phyloP scores from a whole-genome alignment of 1,140 invertebrate genomes.

The Sitobion miscanthi region DNA sequence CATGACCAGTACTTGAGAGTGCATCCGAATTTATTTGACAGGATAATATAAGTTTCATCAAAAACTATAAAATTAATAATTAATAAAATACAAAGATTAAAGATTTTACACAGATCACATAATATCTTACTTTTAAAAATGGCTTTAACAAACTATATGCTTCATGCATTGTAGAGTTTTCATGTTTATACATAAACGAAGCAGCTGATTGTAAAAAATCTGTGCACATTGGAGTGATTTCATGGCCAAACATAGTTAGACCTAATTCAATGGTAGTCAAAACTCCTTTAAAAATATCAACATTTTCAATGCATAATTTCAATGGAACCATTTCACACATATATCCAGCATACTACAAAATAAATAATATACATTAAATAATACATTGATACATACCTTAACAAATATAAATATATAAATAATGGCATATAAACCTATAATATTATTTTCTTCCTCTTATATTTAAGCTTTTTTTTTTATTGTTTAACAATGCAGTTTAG shows the following conservation, averaged over 20 bases:
- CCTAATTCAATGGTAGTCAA: conserved; percentile 74
- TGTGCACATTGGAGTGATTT: conserved; percentile 71
- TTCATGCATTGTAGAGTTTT: conserved; percentile 61
- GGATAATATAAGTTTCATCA: conserved; percentile 73
- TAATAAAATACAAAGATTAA: conserved; percentile 52
- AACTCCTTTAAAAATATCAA: conserved; percentile 69
- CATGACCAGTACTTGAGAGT: conserved; percentile 68
- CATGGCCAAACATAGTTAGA: conserved; percentile 71
- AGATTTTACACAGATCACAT: background rate
- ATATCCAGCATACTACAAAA: conserved; percentile 69
- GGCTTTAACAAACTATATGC: conserved; percentile 66
- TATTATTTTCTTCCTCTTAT: background rate
- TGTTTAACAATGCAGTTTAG: background rate
- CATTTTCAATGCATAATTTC: conserved; percentile 67
- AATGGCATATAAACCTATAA: background rate
- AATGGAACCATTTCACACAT: conserved; percentile 74
- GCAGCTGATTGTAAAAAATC: conserved; percentile 68
- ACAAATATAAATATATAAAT: background rate
- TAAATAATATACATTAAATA: background rate
- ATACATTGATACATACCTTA: background rate
- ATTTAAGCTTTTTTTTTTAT: background rate
- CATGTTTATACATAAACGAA: conserved; percentile 64
- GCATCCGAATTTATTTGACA: conserved; percentile 74
- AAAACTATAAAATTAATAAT: conserved; percentile 65
- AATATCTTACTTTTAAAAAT: conserved; percentile 71